phyloP scores from a whole-genome alignment of 2,797 vertebrate genomes.

The Liasis olivaceus region DNA sequence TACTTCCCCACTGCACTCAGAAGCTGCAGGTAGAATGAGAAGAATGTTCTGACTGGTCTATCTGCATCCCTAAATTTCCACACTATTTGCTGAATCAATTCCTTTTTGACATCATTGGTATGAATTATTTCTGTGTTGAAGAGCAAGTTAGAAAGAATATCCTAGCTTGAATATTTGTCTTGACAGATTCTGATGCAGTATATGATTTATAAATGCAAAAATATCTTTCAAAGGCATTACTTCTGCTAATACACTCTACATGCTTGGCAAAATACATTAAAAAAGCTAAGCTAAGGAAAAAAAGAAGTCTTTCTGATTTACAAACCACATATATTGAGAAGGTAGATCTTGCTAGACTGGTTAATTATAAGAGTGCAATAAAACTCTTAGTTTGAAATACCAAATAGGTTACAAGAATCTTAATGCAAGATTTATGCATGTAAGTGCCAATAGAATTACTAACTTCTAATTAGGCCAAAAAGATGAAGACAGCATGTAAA shows the following conservation, averaged over 20 bases:
- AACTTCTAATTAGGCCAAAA: constrained; percentile 49
- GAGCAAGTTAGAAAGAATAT: background rate
- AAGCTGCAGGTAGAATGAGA: background rate
- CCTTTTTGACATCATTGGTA: background rate
- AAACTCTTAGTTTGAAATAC: background rate
- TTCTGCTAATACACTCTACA: background rate
- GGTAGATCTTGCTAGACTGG: background rate
- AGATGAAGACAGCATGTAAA: constrained; percentile 33
- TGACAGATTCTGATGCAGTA: background rate
- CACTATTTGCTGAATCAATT: constrained; percentile 1
- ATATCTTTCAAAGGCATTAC: constrained; percentile 19
- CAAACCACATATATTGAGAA: background rate
- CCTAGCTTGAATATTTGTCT: background rate
- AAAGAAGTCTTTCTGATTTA: background rate
- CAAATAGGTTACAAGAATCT: constrained; percentile 31
- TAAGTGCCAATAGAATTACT: constrained; percentile 35
- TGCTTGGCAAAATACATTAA: background rate
- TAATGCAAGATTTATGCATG: background rate
- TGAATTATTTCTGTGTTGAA: background rate
- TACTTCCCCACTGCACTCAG: background rate
- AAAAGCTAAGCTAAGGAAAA: background rate
- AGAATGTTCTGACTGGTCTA: background rate
- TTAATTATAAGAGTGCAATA: constrained; percentile 13
- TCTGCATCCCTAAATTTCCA: background rate
- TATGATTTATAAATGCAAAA: background rate